phyloP scores from a whole-genome alignment of 2,888 invertebrate species.

The Brassicogethes aeneus region DNA sequence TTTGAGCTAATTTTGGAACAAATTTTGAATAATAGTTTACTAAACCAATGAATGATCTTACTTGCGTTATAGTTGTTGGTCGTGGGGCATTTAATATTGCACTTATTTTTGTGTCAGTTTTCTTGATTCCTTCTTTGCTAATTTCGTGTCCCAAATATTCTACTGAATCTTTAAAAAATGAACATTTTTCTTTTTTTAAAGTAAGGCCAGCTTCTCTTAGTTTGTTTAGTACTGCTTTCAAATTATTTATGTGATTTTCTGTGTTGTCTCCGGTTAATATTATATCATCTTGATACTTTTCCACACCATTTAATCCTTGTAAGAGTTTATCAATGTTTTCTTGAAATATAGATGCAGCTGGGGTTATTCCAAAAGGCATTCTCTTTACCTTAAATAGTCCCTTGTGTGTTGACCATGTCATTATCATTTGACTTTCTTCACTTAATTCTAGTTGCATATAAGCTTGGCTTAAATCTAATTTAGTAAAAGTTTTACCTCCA shows the following conservation, averaged over 20 bases:
- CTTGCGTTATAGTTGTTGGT: too few relatives aligned
- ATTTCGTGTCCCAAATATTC: slow-evolving; percentile 20
- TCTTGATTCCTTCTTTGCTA: too few relatives aligned
- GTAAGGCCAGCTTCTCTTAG: background rate
- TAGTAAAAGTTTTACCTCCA: slow-evolving; percentile 4
- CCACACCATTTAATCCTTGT: background rate
- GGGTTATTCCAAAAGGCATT: background rate
- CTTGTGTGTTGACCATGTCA: background rate
- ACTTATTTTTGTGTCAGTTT: too few relatives aligned
- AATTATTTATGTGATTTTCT: background rate
- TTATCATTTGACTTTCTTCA: slow-evolving; percentile 1
- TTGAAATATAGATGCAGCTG: background rate
- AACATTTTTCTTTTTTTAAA: too few relatives aligned
- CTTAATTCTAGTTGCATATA: slow-evolving; percentile 4
- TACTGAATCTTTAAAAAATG: slow-evolving; percentile 3
- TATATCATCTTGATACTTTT: background rate
- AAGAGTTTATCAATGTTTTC: background rate
- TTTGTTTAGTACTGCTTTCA: background rate
- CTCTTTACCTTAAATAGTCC: background rate
- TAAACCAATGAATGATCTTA: too few relatives aligned
- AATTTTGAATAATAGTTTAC: too few relatives aligned
- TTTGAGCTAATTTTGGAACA: slow-evolving; percentile 18
- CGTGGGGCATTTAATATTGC: too few relatives aligned
- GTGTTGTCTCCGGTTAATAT: background rate
- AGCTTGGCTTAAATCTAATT: slow-evolving; percentile 2